phyloP scores from a whole-genome alignment of 2,113 vertebrate species.

The Megaceryle maxima region DNA sequence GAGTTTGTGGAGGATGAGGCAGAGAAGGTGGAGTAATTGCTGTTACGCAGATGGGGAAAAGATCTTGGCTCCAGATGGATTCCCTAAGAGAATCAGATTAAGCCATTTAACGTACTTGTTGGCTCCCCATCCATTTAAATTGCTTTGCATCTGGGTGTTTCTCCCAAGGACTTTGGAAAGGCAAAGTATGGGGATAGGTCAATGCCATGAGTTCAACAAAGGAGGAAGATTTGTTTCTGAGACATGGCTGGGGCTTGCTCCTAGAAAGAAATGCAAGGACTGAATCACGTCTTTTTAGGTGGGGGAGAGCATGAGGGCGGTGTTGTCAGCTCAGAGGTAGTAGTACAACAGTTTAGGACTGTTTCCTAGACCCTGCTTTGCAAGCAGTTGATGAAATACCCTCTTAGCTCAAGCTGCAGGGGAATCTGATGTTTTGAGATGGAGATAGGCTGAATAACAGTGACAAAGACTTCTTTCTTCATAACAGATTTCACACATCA shows the following conservation, averaged over 20 bases:
- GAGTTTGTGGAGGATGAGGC: slow-evolving; percentile 10
- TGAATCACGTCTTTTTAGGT: background rate
- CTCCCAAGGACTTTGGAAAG: slow-evolving; percentile 8
- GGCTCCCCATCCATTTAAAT: slow-evolving; percentile 27
- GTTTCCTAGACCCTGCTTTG: background rate
- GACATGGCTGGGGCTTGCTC: background rate
- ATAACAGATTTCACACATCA: background rate
- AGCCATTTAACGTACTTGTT: slow-evolving; percentile 45
- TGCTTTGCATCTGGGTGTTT: slow-evolving; percentile 15
- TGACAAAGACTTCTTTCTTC: background rate
- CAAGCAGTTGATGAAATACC: slow-evolving; percentile 5
- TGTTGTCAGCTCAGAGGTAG: background rate
- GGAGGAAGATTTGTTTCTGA: background rate
- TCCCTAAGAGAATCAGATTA: slow-evolving; percentile 49
- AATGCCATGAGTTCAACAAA: background rate
- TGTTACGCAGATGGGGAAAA: slow-evolving; percentile 3
- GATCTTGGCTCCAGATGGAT: slow-evolving; percentile 53
- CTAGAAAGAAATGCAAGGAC: background rate
- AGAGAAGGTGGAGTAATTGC: background rate
- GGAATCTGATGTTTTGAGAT: background rate
- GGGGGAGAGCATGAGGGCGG: background rate
- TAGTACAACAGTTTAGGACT: background rate
- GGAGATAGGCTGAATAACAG: background rate
- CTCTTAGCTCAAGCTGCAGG: background rate
- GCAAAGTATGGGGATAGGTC: background rate